Conservation (phyloP, 2,113 vertebrate genomes). For the Carassius carassius region DNA sequence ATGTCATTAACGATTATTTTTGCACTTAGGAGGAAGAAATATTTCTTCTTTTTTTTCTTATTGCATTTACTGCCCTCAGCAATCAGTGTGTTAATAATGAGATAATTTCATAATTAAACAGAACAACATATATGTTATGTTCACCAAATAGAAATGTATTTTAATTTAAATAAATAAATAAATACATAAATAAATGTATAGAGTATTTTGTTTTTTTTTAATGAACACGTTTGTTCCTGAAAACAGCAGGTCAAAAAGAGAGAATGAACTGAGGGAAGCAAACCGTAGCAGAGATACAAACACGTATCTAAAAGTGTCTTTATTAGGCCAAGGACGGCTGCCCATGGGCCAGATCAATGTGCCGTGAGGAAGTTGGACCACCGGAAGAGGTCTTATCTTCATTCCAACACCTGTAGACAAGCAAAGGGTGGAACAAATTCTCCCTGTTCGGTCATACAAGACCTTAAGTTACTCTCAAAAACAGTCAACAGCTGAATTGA, state of each 20-base stretch:
- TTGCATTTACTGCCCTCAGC: background rate
- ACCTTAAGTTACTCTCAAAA: slow-evolving; percentile 34
- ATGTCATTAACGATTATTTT: background rate
- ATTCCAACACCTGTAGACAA: slow-evolving; percentile 49
- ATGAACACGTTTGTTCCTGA: background rate
- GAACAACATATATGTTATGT: too few species aligned
- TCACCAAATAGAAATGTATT: too few species aligned
- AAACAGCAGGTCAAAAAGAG: background rate
- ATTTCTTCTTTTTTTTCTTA: background rate
- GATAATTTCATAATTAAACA: too few species aligned
- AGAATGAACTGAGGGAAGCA: background rate
- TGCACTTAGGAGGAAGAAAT: background rate
- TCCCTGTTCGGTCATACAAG: slow-evolving; percentile 26
- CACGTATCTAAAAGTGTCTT: slow-evolving; percentile 22
- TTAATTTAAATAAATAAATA: too few species aligned
- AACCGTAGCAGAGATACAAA: slow-evolving; percentile 15
- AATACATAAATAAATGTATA: too few species aligned
- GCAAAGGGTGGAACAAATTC: slow-evolving; percentile 48
- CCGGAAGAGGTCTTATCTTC: slow-evolving; percentile 50
- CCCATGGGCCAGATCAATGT: slow-evolving; percentile 10
- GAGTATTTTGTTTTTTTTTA: too few species aligned
- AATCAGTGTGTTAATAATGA: background rate
- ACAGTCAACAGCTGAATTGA: slow-evolving; percentile 11
- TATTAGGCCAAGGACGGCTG: slow-evolving; percentile 42
- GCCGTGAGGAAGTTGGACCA: slow-evolving; percentile 5